Conservation (phyloP, 2,888 invertebrate species). For the Leptura quadrifasciata region DNA sequence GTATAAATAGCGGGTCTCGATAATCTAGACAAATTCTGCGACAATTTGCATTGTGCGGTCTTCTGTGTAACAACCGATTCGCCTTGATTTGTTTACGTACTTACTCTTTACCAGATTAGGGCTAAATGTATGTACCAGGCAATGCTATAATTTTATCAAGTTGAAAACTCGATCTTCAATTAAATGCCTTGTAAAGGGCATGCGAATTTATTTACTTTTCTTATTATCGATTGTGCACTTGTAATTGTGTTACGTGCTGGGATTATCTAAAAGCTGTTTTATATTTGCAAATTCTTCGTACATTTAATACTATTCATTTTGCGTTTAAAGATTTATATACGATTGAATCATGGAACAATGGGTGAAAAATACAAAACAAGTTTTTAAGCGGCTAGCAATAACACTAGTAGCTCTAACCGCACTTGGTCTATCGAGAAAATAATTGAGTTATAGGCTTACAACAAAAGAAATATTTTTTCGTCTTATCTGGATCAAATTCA, state of each 20-base stretch:
- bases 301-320: conserved; percentile 23
- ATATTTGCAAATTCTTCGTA: conserved; percentile 43
- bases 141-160: conserved; percentile 69
- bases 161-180: conserved; percentile 70
- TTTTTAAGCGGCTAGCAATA: not conserved
- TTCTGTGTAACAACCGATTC: conserved; percentile 65
- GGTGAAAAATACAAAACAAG: not conserved
- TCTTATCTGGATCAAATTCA: too few relatives aligned
- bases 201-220: conserved; percentile 66
- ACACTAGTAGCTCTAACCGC: too few relatives aligned
- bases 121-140: conserved; percentile 68
- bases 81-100: conserved; percentile 72
- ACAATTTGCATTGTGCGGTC: conserved; percentile 74
- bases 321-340: conserved; percentile 5
- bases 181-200: conserved; percentile 68
- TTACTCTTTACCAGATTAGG: conserved; percentile 71
- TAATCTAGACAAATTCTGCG: conserved; percentile 74
- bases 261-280: conserved; percentile 59
- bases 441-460: too few relatives aligned
- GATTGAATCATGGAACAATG: conserved; percentile 11
- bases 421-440: too few relatives aligned
- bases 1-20: conserved; percentile 64
- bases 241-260: conserved; percentile 65
- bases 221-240: conserved; percentile 63
- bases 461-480: too few relatives aligned